Evolutionary conservation across 2,797 vertebrate species (phyloP), one percentile per base, ranked within the genome.

Genomic region (Hydrophis major): DNA sequence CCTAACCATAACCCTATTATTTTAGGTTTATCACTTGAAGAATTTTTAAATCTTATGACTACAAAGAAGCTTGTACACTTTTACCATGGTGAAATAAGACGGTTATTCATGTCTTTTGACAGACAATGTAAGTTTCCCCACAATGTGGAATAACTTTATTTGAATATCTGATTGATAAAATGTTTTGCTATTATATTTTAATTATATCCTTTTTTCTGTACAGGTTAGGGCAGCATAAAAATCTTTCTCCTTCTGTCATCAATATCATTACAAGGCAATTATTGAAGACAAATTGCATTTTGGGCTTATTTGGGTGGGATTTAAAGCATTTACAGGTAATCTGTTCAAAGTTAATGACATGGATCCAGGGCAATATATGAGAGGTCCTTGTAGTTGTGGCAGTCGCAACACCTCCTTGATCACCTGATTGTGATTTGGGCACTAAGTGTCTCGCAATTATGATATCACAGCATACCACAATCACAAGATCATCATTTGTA

Each of bases 51-150:
- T 93, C 95, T 98, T 86, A 90, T 97, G 96, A 95, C 89, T 88
- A 94, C 93, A 94, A 98, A 97, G 96, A 97, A 97, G 92, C 93
- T 97, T 90, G 89, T 83, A 18, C 95, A 96, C 57, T 95, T 98
- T 27, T 92, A 93, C 42, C 94, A 93, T 78, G 97, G 96, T 88
- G 96, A 98, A 97, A 95, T 94, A 88, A 96, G 96, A 92, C 97
- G 97, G 94, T 97, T 98, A 95, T 98, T 98, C 96, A 97, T 95
- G 59, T 96, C 96, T 89, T 98, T 98, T 96, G 97, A 98, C 94
- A 92, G 83, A 16, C 96, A 97, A 93, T 95, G 94, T 98, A 97
- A 95, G 97, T 97, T 94, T 94, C 94, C 94, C 47, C 69, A 96
- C 42, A 53, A 91, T 66, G 13, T 78, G 10, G 83, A 93, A 59